phyloP scores from a whole-genome alignment of 1,140 invertebrate species.

The Bombus picipes region DNA sequence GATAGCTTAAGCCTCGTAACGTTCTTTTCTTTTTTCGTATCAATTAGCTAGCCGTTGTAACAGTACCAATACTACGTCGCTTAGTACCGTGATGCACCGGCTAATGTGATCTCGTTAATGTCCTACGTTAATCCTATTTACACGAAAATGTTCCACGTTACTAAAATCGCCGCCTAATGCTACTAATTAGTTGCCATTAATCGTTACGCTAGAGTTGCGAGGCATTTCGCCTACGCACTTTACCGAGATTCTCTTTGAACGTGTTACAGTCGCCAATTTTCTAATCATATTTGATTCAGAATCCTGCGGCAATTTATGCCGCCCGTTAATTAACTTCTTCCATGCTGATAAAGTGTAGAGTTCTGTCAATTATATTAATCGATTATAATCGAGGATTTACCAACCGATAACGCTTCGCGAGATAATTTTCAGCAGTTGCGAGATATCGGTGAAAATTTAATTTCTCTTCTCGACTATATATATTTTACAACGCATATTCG shows the following conservation, averaged over 20 bases:
- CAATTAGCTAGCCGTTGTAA: background rate
- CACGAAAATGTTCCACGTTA: conserved; percentile 27
- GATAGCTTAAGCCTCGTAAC: too few species aligned
- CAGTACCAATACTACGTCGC: background rate
- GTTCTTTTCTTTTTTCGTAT: background rate
- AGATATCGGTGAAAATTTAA: background rate
- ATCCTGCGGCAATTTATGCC: background rate
- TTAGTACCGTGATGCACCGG: conserved; percentile 1
- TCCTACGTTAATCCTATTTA: conserved; percentile 29
- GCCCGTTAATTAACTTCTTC: background rate
- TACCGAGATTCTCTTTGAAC: background rate
- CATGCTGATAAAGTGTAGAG: background rate
- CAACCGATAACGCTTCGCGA: background rate
- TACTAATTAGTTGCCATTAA: conserved; percentile 33
- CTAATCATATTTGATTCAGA: background rate
- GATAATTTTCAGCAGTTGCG: background rate
- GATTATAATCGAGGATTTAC: background rate
- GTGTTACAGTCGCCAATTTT: background rate
- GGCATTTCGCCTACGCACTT: background rate
- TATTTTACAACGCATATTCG: too few species aligned
- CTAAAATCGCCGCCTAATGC: conserved; percentile 32
- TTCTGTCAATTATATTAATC: background rate
- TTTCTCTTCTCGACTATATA: too few species aligned
- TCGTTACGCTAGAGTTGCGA: background rate
- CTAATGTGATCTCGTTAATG: conserved; percentile 37